Base-by-base conservation (phyloP, 2,797 vertebrate genomes). In the Coregonus ussuriensis region DNA sequence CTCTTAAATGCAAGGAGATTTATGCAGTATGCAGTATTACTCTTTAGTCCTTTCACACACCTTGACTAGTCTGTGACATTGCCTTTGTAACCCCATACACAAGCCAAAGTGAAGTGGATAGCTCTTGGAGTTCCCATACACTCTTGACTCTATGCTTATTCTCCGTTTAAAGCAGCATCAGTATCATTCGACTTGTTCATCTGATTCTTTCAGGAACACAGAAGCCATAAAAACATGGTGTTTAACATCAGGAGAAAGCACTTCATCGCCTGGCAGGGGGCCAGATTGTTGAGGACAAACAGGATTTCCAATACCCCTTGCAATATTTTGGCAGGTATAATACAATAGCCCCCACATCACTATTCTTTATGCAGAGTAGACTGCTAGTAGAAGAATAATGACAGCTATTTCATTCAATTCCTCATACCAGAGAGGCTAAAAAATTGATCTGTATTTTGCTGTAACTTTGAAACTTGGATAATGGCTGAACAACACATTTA, bases 221-320 rank as follows among this genome's bases (percentile, higher is more conserved):
- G 52, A 76, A 47, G 56, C 41, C 33, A 33, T 9, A 29, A 71
- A 29, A 66, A 5, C 29, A 89, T 89, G 77, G 59, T 70, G 76
- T 37, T 71, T 65, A 9, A 77, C 84, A 25, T 73, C 72, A 74
- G 25, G 70, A 79, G 77, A 71, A 53, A 41, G 41, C 31, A 6
- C 41, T 11, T 72, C 69, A 68, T 78, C 52, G n/a, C 31, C 16
- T 53, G 67, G 68, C 75, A 31, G 13, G 15, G 37, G 80, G 81
- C 59, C 25, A 0, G 53, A 69, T 73, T 14, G 47, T 85, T 78
- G 75, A 75, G 82, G 83, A 67, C 52, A 29, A 33, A 31, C 6
- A 15, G 51, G 47, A 71, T 67, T 82, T 79, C 65, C 72, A 82
- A 31, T 71, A 76, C 79, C 63, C 15, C 62, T 76, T 16, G 66